Percentiles rank a stretch among this genome's conserved stretches.
Conservation (phyloP, 2,888 invertebrate genomes). For the Orthosia incerta region DNA sequence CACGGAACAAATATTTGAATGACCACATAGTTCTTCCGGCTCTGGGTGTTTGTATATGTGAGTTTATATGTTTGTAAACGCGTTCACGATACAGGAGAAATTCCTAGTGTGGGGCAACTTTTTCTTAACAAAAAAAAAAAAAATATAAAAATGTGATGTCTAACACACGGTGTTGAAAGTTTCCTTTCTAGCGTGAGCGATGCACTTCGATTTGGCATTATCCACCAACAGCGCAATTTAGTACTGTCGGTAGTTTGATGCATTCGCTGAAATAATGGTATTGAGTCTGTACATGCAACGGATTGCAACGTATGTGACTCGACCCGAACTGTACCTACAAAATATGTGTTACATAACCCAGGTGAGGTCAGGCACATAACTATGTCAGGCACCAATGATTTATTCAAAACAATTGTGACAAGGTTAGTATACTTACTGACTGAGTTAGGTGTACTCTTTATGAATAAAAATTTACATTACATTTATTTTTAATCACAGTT, state of each 20-base stretch:
- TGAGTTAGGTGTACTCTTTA: not conserved
- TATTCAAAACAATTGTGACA: not conserved
- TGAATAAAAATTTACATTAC: no score
- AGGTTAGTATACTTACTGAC: not conserved
- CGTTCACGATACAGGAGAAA: no score
- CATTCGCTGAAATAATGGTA: slow-evolving; percentile 65
- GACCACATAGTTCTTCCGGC: no score
- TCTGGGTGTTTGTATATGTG: no score
- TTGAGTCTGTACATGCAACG: slow-evolving; percentile 73
- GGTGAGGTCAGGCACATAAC: not conserved
- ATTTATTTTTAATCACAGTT: not conserved
- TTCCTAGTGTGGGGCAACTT: no score
- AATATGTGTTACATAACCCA: slow-evolving; percentile 39
- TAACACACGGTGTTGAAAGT: not conserved
- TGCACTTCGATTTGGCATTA: slow-evolving; percentile 33
- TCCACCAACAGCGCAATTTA: slow-evolving; percentile 39
- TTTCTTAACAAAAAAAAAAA: no score
- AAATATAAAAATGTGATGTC: no score
- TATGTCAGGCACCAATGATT: not conserved
- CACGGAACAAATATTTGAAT: no score
- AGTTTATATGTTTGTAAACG: no score
- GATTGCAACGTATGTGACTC: slow-evolving; percentile 61
- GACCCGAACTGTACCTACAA: not conserved
- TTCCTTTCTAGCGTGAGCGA: slow-evolving; percentile 44
- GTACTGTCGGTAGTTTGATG: slow-evolving; percentile 49